phyloP scores from a whole-genome alignment of 92 coral and sea anemone species.

The Metridium senile region DNA sequence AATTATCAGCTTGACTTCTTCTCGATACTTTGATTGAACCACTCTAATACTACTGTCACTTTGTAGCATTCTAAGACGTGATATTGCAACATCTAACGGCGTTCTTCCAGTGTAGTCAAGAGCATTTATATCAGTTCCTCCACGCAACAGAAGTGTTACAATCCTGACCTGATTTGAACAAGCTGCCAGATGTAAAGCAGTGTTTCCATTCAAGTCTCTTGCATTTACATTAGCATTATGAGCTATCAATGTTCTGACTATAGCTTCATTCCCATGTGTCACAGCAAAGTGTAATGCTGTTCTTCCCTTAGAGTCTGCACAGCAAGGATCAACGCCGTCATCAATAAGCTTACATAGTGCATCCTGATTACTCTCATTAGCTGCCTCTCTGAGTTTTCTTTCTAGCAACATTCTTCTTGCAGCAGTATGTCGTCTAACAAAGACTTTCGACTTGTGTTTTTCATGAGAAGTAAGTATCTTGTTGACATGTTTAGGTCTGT shows the following conservation, averaged over 20 bases:
- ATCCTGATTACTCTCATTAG: conserved; percentile 58
- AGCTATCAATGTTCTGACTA: conserved; percentile 64
- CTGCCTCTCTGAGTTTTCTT: conserved; percentile 85
- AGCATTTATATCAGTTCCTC: conserved; percentile 82
- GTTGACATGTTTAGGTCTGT: conserved; percentile 56
- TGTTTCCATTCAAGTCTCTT: conserved; percentile 91
- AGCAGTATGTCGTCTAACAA: conserved; percentile 56
- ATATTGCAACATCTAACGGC: conserved; percentile 89
- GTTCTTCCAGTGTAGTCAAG: conserved; percentile 90
- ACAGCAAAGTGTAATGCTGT: conserved; percentile 97
- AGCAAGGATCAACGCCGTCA: conserved; percentile 74
- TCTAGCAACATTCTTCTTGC: conserved; percentile 68
- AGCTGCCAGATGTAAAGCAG: conserved; percentile 97
- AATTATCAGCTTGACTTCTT: conserved; percentile 76
- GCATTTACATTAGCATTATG: conserved; percentile 97
- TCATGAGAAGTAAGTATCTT: conserved; percentile 78
- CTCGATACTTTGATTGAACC: conserved; percentile 61
- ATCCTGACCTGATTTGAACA: conserved; percentile 87
- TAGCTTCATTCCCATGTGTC: conserved; percentile 79
- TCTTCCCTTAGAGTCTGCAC: conserved; percentile 91
- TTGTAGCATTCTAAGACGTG: conserved; percentile 79
- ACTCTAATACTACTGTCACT: conserved; percentile 50
- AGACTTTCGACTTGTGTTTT: conserved; percentile 61
- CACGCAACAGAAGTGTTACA: conserved; percentile 82
- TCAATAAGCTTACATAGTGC: conserved; percentile 70